Evolutionary conservation across 2,113 vertebrate species (phyloP), one percentile per base, ranked within the genome.

Genomic region (Lasiurus borealis): DNA sequence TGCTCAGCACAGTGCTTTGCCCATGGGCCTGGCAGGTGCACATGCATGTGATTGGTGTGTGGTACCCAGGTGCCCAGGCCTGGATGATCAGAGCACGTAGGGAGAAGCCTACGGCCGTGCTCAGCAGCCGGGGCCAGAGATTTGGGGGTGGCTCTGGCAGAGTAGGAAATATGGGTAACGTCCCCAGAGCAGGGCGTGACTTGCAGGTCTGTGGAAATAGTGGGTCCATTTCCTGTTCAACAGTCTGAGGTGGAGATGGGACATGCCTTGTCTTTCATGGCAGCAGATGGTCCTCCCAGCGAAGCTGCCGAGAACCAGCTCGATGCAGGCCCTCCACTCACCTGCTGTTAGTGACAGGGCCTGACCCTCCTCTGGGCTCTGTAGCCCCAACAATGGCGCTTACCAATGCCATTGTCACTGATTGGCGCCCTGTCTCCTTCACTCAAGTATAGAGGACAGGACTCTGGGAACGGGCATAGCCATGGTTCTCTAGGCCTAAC

Each of bases 41-140:
- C 16, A 6, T 40, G 21, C 13, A 14, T 34, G 18, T 27, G 75
- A 9, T 52, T 36, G 52, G 82, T 64, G 16, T 23, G 18, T 34
- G 29, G 48, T n/a, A 15, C 52, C 72, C 5, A 10, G 8, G 40
- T n/a, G 4, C 15, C 57, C 52, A 40, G 46, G 71, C 66, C 50
- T 57, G 59, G 44, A 0, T 1, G 3, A 31, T 19, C 12, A 16
- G 46, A 66, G 73, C n/a, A n/a, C 0, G 0, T 2, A 31, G 25
- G 23, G 54, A 40, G 25, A 44, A 16, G 19, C 2, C 0, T 25
- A 36, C 4, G 8, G 68, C 5, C 0, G 1, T 57, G 54, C 54
- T 95, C 14, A 21, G 0, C 13, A 27, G 16, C 13, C 0, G 36
- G 27, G 54, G 46, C 76, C 27, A 8, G 40, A 57, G 34, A 5